Conservation (phyloP, 23 tunicate species). For the Botrylloides violaceus region DNA sequence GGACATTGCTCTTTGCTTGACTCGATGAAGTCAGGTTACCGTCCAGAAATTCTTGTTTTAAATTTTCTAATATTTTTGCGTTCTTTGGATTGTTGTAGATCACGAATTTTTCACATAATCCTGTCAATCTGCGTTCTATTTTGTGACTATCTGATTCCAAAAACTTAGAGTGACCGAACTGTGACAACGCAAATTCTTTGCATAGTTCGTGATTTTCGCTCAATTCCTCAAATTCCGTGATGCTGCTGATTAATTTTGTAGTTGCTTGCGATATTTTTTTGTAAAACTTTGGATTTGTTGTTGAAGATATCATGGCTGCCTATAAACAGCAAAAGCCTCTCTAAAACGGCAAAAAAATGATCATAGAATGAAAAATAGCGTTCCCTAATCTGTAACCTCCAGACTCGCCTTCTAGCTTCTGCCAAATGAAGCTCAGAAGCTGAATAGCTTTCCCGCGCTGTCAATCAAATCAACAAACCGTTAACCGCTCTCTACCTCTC, state of each 20-base stretch:
- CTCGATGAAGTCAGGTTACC: conserved; percentile 18
- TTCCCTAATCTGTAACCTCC: too few species aligned
- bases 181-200: conserved; percentile 55
- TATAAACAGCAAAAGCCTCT: too few species aligned
- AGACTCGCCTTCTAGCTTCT: too few species aligned
- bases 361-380: too few species aligned
- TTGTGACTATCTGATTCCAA: conserved; percentile 46
- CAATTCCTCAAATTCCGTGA: conserved; percentile 48
- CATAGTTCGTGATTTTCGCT: conserved; percentile 61
- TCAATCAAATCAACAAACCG: too few species aligned
- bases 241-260: conserved; percentile 25
- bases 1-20: conserved; percentile 41
- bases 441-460: too few species aligned
- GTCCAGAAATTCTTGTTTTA: conserved; percentile 22
- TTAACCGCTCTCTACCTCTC: too few species aligned
- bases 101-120: conserved; percentile 55
- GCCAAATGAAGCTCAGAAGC: too few species aligned
- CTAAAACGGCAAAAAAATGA: too few species aligned
- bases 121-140: conserved; percentile 36
- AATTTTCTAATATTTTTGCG: conserved; percentile 24
- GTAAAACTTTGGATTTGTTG: conserved; percentile 38
- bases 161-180: conserved; percentile 56
- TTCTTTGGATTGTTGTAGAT: conserved; percentile 70
- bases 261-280: conserved; percentile 30
- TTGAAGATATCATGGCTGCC: too few species aligned